Evolutionary conservation across 1,140 invertebrate genomes (phyloP), one percentile per base, ranked within the genome.

Genomic region (Euborellia annulipes): DNA sequence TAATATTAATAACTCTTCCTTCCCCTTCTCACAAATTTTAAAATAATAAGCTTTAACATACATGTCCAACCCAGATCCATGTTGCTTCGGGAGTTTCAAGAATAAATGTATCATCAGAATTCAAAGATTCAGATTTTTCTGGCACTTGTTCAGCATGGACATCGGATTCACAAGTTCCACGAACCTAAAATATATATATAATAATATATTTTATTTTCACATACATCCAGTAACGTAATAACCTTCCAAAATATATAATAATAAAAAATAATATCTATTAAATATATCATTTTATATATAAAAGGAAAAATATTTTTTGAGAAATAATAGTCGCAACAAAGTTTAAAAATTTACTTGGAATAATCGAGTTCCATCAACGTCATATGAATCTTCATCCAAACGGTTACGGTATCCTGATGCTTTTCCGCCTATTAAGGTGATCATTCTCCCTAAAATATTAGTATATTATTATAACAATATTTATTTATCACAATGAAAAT

Each of bases 81-180:
- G 74, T 67, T 3, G 58, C 59, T 0, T 58, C 57, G 1, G 68
- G 64, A 6, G 71, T 76, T 54, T 78, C 72, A 16, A 82, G 58
- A 11, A 82, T 65, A 52, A 80, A 85, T 0, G 75, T 78, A 54
- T 82, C 80, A 48, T 81, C 77, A 1, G 79, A 78, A 51, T 79
- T 74, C 20, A 85, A 55, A 0, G 70, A 74, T 1, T 66, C 61
- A 1, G 78, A 68, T 9, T 61, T 61, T 27, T 77, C 72, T 3
- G 64, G 53, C 13, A 82, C 69, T 64, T 85, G 78, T 19, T 70
- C 62, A 3, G 75, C 76, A 47, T 76, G 59, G 43, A 78, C 72
- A 56, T 82, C 78, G 18, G 70, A 69, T 4, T 59, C 55, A 47
- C 64, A 67, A 3, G 70, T 74, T 34, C 74, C 73, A 37, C 74